Evolutionary conservation across 2,888 invertebrate species (phyloP).

Genomic region (Flexamia atlantica): DNA sequence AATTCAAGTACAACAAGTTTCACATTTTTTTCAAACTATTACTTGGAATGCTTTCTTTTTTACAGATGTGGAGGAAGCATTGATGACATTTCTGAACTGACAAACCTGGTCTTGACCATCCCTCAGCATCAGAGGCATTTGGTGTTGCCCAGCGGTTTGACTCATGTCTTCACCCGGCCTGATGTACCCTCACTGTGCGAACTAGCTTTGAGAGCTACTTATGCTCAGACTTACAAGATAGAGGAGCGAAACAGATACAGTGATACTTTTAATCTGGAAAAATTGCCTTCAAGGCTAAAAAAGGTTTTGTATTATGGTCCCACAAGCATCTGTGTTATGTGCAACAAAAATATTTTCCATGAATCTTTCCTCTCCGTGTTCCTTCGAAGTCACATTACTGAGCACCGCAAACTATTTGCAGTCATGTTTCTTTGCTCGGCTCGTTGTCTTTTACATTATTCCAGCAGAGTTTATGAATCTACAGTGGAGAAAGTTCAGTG

Average conservation of each 20-base stretch:
- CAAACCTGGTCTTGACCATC: conserved; percentile 39
- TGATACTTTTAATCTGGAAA: conserved; percentile 13
- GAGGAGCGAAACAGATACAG: conserved; percentile 43
- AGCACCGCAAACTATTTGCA: conserved; percentile 43
- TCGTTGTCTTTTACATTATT: conserved; percentile 27
- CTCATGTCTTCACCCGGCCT: conserved; percentile 23
- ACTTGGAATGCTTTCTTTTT: too few relatives aligned
- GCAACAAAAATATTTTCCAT: conserved; percentile 36
- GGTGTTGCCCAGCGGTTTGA: conserved; percentile 39
- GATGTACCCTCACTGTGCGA: conserved; percentile 54
- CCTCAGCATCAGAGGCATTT: conserved; percentile 16
- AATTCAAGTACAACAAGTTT: too few relatives aligned
- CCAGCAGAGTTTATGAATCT: conserved; percentile 8
- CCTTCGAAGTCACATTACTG: conserved; percentile 15
- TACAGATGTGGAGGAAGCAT: conserved; percentile 50
- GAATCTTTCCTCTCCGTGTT: conserved; percentile 29
- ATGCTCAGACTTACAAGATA: conserved; percentile 30
- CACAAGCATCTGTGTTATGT: conserved; percentile 30
- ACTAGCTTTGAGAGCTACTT: conserved; percentile 40
- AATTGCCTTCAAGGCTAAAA: conserved; percentile 16
- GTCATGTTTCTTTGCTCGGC: conserved; percentile 41
- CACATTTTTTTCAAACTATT: too few relatives aligned
- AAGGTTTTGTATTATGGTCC: conserved; percentile 38
- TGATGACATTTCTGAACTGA: conserved; percentile 44
- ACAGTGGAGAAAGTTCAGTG: conserved; percentile 40